A percentile compares a stretch with the other conserved stretches of the same genome.
Evolutionary conservation across 2,113 vertebrate genomes (phyloP).

Genomic region (Oncorhynchus nerka): DNA sequence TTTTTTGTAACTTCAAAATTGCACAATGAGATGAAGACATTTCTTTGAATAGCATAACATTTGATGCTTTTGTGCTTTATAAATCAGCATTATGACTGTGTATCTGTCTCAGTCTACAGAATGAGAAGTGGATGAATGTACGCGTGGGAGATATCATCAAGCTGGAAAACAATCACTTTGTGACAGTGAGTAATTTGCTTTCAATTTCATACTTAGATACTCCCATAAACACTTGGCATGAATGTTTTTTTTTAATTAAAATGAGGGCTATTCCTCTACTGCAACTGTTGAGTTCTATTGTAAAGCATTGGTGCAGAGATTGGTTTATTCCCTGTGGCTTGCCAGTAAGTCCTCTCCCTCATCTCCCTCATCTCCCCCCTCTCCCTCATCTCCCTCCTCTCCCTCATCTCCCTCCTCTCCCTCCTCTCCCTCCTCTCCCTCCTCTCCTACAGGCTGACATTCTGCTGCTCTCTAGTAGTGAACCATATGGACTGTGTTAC

Average conservation of each 20-base stretch:
- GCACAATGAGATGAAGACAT: background rate
- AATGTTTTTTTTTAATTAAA: background rate
- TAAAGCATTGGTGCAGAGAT: background rate
- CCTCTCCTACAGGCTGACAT: conserved; percentile 72
- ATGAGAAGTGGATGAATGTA: conserved; percentile 75
- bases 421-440: too few relatives aligned
- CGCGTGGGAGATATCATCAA: conserved; percentile 72
- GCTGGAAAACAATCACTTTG: conserved; percentile 78
- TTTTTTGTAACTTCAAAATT: background rate
- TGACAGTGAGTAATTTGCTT: conserved; percentile 70
- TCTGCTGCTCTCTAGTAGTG: conserved; percentile 78
- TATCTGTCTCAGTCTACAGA: conserved; percentile 59
- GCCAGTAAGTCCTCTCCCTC: too few relatives aligned
- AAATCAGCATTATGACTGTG: background rate
- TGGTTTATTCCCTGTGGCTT: conserved; percentile 21
- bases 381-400: too few relatives aligned
- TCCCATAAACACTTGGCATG: background rate
- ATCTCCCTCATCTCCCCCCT: too few relatives aligned
- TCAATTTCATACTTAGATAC: background rate
- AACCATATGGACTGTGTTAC: conserved; percentile 78
- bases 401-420: too few relatives aligned
- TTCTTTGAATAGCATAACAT: background rate
- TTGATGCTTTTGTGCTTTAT: background rate
- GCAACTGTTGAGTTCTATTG: background rate
- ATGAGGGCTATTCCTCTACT: background rate